Evolutionary conservation across 2,888 invertebrate genomes (phyloP).

Genomic region (Apamea crenata): DNA sequence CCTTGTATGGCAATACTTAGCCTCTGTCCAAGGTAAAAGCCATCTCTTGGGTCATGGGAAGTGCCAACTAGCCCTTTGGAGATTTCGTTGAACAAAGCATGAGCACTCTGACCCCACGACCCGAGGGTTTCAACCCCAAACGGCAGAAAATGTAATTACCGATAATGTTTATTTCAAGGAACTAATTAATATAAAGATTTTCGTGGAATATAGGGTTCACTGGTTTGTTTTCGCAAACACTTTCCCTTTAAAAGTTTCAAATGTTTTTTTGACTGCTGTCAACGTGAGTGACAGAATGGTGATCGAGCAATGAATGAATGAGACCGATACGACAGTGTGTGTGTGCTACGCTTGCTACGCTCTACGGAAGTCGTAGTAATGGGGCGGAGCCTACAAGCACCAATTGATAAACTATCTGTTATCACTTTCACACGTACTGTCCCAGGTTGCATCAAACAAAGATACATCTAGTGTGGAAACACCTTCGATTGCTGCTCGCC

Average conservation of each 20-base stretch:
- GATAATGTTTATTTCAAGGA: not conserved
- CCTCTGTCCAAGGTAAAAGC: too few species aligned
- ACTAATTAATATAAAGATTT: not conserved
- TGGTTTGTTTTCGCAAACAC: not conserved
- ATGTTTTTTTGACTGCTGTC: not conserved
- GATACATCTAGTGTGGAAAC: slow-evolving; percentile 24
- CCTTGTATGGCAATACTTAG: not conserved
- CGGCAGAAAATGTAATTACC: not conserved
- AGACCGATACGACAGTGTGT: slow-evolving; percentile 10
- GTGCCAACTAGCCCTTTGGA: not conserved
- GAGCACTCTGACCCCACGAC: not conserved
- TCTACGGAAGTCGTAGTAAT: slow-evolving; percentile 40
- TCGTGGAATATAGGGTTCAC: not conserved
- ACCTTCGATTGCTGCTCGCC: slow-evolving; percentile 49
- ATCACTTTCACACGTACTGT: slow-evolving; percentile 60
- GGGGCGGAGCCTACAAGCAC: slow-evolving; percentile 46
- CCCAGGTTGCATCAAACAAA: slow-evolving; percentile 33
- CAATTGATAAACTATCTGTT: slow-evolving; percentile 59
- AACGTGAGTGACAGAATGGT: not conserved
- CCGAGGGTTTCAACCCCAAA: not conserved
- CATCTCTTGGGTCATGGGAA: too few species aligned
- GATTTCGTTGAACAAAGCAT: not conserved
- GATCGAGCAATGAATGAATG: not conserved
- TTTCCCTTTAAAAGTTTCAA: not conserved
- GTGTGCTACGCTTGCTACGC: slow-evolving; percentile 2